Conservation (phyloP, 2,797 vertebrate species). For the Staurois parvus region DNA sequence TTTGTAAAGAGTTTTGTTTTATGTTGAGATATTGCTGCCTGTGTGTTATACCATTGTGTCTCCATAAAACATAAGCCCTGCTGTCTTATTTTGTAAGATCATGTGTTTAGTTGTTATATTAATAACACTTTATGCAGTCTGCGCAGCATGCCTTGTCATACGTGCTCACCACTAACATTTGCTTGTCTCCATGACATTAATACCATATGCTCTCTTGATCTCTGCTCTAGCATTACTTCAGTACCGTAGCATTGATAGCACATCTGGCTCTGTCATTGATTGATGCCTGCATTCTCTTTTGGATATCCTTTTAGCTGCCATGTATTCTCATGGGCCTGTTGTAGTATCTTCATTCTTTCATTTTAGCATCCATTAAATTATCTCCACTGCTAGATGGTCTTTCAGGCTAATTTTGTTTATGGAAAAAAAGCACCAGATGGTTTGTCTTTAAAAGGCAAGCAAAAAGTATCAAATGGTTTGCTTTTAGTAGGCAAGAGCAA, state of each 20-base stretch:
- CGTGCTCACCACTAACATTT: neutral
- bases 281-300: conserved; percentile 96
- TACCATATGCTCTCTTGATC: conserved; percentile 64
- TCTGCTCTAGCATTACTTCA: conserved; percentile 84
- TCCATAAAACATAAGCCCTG: no score
- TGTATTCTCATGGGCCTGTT: neutral
- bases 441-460: neutral
- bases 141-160: neutral
- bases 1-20: no score
- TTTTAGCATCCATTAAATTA: neutral
- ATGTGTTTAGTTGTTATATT: neutral
- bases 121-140: neutral
- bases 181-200: conserved; percentile 36
- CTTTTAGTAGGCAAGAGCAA: neutral
- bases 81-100: neutral
- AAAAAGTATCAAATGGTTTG: neutral
- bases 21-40: no score
- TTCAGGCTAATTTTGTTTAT: neutral
- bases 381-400: neutral
- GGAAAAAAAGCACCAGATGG: neutral
- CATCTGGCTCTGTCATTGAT: conserved; percentile 90
- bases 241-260: conserved; percentile 83
- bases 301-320: conserved; percentile 90
- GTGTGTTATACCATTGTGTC: no score
- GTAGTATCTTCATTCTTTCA: neutral